These are phyloP conservation scores for Atta cephalotes DNA, from an alignment of 1,140 invertebrate genomes.

Conservation along the genomic window DNA sequence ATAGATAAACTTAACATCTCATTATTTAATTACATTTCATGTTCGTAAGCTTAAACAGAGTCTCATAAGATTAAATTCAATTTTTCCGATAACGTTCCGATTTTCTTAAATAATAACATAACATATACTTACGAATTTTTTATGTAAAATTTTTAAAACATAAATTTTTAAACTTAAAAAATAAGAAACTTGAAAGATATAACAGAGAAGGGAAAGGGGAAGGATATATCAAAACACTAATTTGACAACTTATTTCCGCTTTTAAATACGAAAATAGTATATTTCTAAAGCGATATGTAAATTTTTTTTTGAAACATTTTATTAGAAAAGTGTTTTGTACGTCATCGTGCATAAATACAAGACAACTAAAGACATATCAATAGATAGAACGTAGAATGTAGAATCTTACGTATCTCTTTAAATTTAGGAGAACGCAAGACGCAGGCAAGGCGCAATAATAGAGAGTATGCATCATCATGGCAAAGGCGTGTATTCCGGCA, in stretches of 20 bases:
- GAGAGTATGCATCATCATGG: constrained; percentile 97
- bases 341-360: neutral
- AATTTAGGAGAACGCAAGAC: constrained; percentile 83
- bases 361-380: neutral
- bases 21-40: neutral
- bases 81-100: neutral
- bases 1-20: neutral
- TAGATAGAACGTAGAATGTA: neutral
- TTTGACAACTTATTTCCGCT: neutral
- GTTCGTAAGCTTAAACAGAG: neutral
- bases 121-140: neutral
- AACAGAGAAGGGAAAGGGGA: neutral
- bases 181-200: neutral
- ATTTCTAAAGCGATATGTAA: neutral
- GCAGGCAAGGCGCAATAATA: constrained; percentile 93
- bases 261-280: neutral
- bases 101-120: neutral
- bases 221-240: neutral
- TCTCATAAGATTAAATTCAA: neutral
- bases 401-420: constrained; percentile 27
- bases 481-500: constrained; percentile 95
- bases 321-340: neutral
- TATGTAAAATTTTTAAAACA: neutral
- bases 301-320: neutral
- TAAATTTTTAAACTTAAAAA: neutral